A percentile compares a stretch with the other conserved stretches of the same genome.
Conservation (phyloP, 2,113 vertebrate genomes). For the Accipiter virgatus region DNA sequence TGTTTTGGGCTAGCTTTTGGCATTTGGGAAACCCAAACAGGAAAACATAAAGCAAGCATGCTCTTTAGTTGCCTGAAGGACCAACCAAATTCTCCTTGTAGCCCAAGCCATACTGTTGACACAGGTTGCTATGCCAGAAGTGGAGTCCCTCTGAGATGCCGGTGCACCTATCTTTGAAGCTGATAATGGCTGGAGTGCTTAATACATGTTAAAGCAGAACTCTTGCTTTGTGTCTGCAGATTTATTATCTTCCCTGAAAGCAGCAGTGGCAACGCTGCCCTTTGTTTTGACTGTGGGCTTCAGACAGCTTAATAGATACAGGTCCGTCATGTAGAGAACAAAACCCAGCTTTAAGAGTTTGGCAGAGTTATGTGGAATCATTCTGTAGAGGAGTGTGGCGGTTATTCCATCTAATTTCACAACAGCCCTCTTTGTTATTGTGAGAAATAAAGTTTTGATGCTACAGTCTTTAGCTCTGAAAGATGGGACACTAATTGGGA, state of each 20-base stretch:
- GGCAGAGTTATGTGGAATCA: not conserved
- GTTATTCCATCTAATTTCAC: not conserved
- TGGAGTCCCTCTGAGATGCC: not conserved
- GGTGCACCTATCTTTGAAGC: not conserved
- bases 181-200: not conserved
- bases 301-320: rapidly evolving
- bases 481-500: not conserved
- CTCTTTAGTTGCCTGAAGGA: not conserved
- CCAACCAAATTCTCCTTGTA: not conserved
- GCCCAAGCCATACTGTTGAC: not conserved
- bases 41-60: not conserved
- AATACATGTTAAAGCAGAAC: not conserved
- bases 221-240: not conserved
- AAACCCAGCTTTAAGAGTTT: not conserved
- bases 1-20: not conserved
- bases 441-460: not conserved
- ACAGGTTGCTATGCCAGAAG: not conserved
- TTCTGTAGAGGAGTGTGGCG: not conserved
- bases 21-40: not conserved
- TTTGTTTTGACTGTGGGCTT: not conserved
- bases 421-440: not conserved
- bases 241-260: not conserved
- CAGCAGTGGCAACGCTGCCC: not conserved
- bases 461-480: not conserved
- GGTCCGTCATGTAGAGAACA: rapidly evolving